Percentiles rank a stretch among this genome's conserved stretches.
phyloP scores from a whole-genome alignment of 2,888 invertebrate species.

The Cotesia congregata region DNA sequence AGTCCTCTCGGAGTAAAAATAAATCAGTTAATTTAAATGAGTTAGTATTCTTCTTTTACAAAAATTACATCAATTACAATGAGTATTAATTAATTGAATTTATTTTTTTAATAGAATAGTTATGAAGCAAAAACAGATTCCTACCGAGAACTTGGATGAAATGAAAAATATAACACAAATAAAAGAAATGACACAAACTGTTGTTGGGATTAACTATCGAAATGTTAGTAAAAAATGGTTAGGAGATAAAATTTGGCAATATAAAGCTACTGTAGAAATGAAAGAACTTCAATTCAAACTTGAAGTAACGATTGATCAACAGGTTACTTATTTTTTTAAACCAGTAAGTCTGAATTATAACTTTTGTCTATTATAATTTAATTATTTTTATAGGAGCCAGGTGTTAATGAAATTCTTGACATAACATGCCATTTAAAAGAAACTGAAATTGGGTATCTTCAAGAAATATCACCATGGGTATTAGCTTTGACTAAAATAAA shows the following conservation, averaged over 20 bases:
- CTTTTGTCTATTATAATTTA: neutral
- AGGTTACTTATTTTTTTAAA: conserved; percentile 44
- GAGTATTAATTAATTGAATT: neutral
- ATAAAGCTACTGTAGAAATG: conserved; percentile 47
- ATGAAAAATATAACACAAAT: conserved; percentile 5
- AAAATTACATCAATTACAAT: neutral
- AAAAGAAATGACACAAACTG: conserved; percentile 42
- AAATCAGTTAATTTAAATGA: neutral
- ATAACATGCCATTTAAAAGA: conserved; percentile 52
- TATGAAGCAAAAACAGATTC: neutral
- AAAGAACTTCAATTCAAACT: conserved; percentile 47
- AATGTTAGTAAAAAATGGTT: conserved; percentile 53
- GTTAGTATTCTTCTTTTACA: conserved; percentile 1
- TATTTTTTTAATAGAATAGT: neutral
- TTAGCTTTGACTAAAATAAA: conserved; percentile 47
- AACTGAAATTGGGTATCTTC: conserved; percentile 45
- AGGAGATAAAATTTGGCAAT: conserved; percentile 48
- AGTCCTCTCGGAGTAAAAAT: neutral
- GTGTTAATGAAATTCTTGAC: conserved; percentile 45
- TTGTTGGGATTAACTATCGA: conserved; percentile 51
- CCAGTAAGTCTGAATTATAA: neutral
- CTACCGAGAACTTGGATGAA: neutral
- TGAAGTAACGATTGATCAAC: conserved; percentile 49
- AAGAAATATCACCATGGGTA: conserved; percentile 56
- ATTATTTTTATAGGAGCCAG: neutral